A percentile compares a stretch with the other conserved stretches of the same genome.
Evolutionary conservation across 2,797 vertebrate genomes (phyloP).

Genomic region (Gobio occitaniae): DNA sequence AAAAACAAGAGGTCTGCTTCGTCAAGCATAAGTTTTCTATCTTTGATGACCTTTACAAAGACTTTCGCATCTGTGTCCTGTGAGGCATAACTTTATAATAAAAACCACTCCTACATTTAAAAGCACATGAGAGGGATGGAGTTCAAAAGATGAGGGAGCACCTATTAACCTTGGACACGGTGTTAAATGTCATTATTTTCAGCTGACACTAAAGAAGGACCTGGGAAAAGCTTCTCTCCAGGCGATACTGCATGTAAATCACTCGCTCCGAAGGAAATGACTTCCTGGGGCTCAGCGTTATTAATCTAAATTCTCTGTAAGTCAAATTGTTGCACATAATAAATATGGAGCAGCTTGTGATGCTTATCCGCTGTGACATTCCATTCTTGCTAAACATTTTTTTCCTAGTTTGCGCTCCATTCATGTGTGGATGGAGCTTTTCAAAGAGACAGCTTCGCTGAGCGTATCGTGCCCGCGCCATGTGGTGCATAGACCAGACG

Average conservation of each 20-base stretch:
- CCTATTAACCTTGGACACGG: slow-evolving; percentile 98
- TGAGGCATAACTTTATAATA: slow-evolving; percentile 53
- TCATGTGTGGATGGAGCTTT: slow-evolving; percentile 73
- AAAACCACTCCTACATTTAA: slow-evolving; percentile 53
- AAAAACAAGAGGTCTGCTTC: not conserved
- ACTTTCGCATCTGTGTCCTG: slow-evolving; percentile 45
- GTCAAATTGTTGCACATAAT: slow-evolving; percentile 96
- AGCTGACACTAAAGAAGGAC: slow-evolving; percentile 91
- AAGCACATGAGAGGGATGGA: slow-evolving; percentile 69
- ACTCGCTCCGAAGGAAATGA: slow-evolving; percentile 98
- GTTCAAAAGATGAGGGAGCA: slow-evolving; percentile 90
- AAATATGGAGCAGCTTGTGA: slow-evolving; percentile 92
- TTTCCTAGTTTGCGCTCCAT: slow-evolving; percentile 69
- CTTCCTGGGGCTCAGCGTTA: slow-evolving; percentile 93
- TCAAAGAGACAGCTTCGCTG: slow-evolving; percentile 75
- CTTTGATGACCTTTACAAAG: slow-evolving; percentile 58
- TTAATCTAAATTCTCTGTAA: slow-evolving; percentile 99
- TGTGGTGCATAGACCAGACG: not conserved
- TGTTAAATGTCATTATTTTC: slow-evolving; percentile 99
- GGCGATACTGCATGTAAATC: slow-evolving; percentile 95
- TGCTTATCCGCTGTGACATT: slow-evolving; percentile 85
- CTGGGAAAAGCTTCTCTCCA: slow-evolving; percentile 84
- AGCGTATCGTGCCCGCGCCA: slow-evolving; percentile 68
- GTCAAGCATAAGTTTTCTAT: slow-evolving; percentile 43
- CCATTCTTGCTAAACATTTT: slow-evolving; percentile 74